These are phyloP conservation scores for Chondrilla cf. caribensis DNA, from an alignment of 37 sponge, comb jelly and placozoan genomes.

Conservation along the genomic window DNA sequence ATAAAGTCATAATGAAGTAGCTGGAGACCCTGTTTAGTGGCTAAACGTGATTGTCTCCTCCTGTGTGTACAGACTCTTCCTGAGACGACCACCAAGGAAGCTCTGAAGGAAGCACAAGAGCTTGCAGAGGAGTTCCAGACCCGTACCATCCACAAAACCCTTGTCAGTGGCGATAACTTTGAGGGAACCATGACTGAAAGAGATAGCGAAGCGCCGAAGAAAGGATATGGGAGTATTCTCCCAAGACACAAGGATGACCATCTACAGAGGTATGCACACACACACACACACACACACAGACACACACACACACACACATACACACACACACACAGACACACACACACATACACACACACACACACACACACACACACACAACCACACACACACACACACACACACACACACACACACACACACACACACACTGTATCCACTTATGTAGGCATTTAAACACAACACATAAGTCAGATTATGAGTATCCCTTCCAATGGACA, in stretches of 20 bases:
- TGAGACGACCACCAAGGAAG: constrained; percentile 58
- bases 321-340: constrained; percentile 5
- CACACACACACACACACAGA: constrained; percentile 33
- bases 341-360: background rate
- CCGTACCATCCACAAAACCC: constrained; percentile 43
- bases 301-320: constrained; percentile 27
- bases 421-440: background rate
- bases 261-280: constrained; percentile 30
- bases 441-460: constrained; percentile 48
- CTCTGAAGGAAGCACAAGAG: constrained; percentile 58
- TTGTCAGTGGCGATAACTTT: constrained; percentile 55
- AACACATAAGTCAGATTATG: constrained; percentile 62
- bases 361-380: constrained; percentile 45
- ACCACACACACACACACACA: constrained; percentile 28
- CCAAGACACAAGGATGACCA: constrained; percentile 61
- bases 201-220: constrained; percentile 36
- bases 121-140: constrained; percentile 63
- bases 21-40: too few relatives aligned
- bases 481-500: constrained; percentile 63
- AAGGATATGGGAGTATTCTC: constrained; percentile 59
- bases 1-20: too few relatives aligned
- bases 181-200: background rate
- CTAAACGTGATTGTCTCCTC: too few relatives aligned
- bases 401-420: constrained; percentile 11
- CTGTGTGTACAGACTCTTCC: constrained; percentile 1